phyloP scores from a whole-genome alignment of 2,113 vertebrate species.

The Sander vitreus region DNA sequence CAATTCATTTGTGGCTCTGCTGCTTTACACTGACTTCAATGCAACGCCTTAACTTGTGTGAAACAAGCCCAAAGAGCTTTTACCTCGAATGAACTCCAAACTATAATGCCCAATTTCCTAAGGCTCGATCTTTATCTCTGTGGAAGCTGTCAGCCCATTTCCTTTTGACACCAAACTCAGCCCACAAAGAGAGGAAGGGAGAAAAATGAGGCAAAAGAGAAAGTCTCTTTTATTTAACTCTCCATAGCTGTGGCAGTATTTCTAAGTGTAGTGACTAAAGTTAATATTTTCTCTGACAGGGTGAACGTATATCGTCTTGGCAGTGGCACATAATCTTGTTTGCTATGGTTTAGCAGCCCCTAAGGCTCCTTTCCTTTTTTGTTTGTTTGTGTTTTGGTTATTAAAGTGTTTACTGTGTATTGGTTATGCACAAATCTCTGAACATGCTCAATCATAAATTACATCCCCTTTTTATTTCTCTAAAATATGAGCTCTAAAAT shows the following conservation, averaged over 20 bases:
- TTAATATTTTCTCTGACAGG: slow-evolving; percentile 7
- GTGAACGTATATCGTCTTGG: background rate
- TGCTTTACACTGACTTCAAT: slow-evolving; percentile 3
- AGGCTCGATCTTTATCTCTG: slow-evolving; percentile 37
- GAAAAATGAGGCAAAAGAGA: background rate
- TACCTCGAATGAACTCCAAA: slow-evolving; percentile 34
- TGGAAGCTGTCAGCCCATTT: slow-evolving; percentile 53
- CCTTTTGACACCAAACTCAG: slow-evolving; percentile 25
- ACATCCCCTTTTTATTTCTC: background rate
- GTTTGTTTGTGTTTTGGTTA: background rate
- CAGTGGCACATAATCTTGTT: slow-evolving; percentile 44
- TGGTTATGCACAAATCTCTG: slow-evolving; percentile 27
- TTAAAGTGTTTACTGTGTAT: slow-evolving; percentile 1
- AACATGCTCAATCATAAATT: slow-evolving; percentile 24
- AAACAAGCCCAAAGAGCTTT: slow-evolving; percentile 34
- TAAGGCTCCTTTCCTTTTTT: background rate
- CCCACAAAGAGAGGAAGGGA: background rate
- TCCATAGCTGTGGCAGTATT: background rate
- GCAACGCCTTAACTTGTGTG: slow-evolving; percentile 3
- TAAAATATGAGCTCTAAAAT: slow-evolving; percentile 24
- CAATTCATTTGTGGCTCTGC: background rate
- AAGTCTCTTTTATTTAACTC: slow-evolving; percentile 23
- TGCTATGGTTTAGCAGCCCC: slow-evolving; percentile 21
- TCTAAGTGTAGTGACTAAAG: slow-evolving; percentile 6
- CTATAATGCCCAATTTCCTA: slow-evolving; percentile 42